These are phyloP conservation scores for Adelges cooleyi DNA, from an alignment of 1,140 invertebrate species.

Conservation along the genomic window DNA sequence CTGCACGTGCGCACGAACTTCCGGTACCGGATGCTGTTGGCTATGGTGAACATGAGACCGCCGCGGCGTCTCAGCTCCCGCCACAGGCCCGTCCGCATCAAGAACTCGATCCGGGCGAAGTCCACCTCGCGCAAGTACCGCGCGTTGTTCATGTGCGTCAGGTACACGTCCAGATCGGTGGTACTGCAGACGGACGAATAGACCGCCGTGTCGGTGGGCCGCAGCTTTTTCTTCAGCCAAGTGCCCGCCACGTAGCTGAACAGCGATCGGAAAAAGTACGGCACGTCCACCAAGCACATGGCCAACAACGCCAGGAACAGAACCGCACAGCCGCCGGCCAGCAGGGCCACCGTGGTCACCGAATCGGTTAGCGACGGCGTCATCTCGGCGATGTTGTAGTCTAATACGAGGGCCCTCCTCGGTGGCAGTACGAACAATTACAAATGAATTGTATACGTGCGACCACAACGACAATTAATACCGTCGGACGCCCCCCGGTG, in stretches of 20 bases:
- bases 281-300: slow-evolving; percentile 49
- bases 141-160: slow-evolving; percentile 82
- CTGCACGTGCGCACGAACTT: slow-evolving; percentile 62
- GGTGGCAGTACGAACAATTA: too few species aligned
- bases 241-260: slow-evolving; percentile 48
- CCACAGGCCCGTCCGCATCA: slow-evolving; percentile 62
- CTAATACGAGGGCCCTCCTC: neutral
- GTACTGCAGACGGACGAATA: slow-evolving; percentile 63
- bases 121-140: slow-evolving; percentile 73
- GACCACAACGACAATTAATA: neutral
- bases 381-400: neutral
- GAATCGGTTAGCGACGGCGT: neutral
- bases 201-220: slow-evolving; percentile 51
- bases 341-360: neutral
- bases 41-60: slow-evolving; percentile 61
- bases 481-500: neutral
- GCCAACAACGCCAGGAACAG: slow-evolving; percentile 42
- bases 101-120: slow-evolving; percentile 72
- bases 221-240: slow-evolving; percentile 48
- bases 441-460: too few species aligned
- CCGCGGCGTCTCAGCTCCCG: slow-evolving; percentile 54
- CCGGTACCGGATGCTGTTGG: slow-evolving; percentile 67
- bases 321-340: slow-evolving; percentile 37
- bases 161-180: slow-evolving; percentile 66
- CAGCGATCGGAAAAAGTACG: slow-evolving; percentile 55